phyloP scores from a whole-genome alignment of 2,797 vertebrate genomes.

The Rhabdophis nuchalis region DNA sequence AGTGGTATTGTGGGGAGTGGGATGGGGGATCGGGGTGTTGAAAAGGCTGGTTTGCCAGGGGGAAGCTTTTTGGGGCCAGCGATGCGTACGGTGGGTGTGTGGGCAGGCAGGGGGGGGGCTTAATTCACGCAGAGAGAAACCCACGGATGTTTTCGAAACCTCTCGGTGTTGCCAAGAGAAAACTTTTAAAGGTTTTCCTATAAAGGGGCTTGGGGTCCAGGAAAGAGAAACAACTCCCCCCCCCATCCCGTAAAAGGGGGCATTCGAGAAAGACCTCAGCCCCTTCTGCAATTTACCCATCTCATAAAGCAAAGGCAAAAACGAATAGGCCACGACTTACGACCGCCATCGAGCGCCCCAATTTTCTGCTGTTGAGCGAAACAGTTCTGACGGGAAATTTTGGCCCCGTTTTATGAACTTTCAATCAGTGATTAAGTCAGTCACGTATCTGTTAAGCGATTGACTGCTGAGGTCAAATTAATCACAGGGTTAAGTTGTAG shows the following conservation, averaged over 20 bases:
- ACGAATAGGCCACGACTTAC: no score
- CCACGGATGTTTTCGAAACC: neutral
- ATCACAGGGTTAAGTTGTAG: neutral
- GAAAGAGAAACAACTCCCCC: neutral
- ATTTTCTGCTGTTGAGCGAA: neutral
- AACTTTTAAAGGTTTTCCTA: neutral
- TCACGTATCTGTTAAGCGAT: no score
- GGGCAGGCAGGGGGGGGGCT: neutral
- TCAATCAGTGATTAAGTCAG: no score
- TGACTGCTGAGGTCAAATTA: no score
- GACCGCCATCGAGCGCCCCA: neutral
- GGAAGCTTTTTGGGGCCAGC: no score
- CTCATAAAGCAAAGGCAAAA: neutral
- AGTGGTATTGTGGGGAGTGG: neutral
- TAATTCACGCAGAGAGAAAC: neutral
- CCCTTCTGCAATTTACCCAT: neutral
- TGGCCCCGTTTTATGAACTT: neutral
- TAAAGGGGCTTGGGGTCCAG: neutral
- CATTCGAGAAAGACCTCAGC: neutral
- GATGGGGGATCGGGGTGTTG: accelerated
- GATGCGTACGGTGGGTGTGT: no score
- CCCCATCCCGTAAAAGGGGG: neutral
- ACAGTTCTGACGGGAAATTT: accelerated
- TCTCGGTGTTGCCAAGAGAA: neutral
- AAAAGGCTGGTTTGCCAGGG: neutral